Evolutionary conservation across 2,888 invertebrate species (phyloP).

Genomic region (Brachypterus glaber): DNA sequence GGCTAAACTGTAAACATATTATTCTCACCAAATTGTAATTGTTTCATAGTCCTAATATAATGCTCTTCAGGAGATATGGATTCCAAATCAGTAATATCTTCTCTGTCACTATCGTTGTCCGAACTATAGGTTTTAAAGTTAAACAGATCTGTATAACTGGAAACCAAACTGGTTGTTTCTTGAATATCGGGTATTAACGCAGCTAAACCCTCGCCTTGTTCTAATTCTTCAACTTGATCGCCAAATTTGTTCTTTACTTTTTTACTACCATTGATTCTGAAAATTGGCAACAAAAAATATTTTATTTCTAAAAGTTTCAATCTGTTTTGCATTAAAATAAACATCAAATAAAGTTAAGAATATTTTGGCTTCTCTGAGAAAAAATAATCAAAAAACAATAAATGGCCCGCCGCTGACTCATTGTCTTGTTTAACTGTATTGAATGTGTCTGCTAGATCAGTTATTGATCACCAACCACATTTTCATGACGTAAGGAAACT

Average conservation of each 20-base stretch:
- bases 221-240: constrained; percentile 52
- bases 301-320: too few relatives aligned
- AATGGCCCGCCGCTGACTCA: too few relatives aligned
- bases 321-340: too few relatives aligned
- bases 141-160: constrained; percentile 41
- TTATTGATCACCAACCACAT: too few relatives aligned
- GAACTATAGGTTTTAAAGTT: constrained; percentile 35
- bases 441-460: too few relatives aligned
- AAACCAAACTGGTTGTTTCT: constrained; percentile 49
- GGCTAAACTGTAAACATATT: too few relatives aligned
- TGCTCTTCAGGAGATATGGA: constrained; percentile 58
- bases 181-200: constrained; percentile 86
- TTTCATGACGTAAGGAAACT: too few relatives aligned
- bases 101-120: constrained; percentile 34
- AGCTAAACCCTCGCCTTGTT: constrained; percentile 83
- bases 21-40: constrained; percentile 72
- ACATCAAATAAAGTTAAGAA: too few relatives aligned
- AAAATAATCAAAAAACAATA: too few relatives aligned
- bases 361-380: too few relatives aligned
- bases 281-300: too few relatives aligned
- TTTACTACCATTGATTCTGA: constrained; percentile 17
- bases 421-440: too few relatives aligned
- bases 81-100: constrained; percentile 41
- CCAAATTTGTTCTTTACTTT: constrained; percentile 29
- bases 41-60: constrained; percentile 81